Evolutionary conservation across 2,113 vertebrate genomes (phyloP).

Genomic region (Corythoichthys haematopterus): DNA sequence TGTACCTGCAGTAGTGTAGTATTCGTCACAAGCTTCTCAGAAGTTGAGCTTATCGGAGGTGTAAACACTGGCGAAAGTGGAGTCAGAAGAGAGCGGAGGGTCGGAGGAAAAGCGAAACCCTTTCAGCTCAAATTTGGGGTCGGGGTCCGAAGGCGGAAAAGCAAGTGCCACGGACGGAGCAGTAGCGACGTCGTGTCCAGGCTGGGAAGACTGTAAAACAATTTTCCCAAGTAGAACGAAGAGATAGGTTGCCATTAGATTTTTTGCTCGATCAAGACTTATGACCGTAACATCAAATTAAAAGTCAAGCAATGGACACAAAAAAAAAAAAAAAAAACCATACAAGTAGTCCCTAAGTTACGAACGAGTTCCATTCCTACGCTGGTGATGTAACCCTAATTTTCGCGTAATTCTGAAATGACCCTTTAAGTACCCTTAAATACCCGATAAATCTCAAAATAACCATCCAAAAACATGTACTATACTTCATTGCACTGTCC

Average conservation of each 20-base stretch:
- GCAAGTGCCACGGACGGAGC: not conserved
- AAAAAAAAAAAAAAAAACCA: too few relatives aligned
- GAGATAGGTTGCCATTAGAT: not conserved
- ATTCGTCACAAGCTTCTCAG: not conserved
- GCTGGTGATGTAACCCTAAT: too few relatives aligned
- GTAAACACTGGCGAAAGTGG: conserved; percentile 19
- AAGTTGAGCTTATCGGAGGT: conserved; percentile 52
- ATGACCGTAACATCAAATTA: too few relatives aligned
- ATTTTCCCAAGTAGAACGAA: not conserved
- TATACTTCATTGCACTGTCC: too few relatives aligned
- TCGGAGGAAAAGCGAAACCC: conserved; percentile 8
- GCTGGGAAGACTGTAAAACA: conserved; percentile 6
- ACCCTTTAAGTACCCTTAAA: too few relatives aligned
- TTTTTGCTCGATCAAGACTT: not conserved
- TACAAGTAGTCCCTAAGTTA: too few relatives aligned
- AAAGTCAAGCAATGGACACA: too few relatives aligned
- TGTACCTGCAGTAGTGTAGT: not conserved
- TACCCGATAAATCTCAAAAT: too few relatives aligned
- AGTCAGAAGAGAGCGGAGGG: conserved; percentile 5
- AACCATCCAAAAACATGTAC: too few relatives aligned
- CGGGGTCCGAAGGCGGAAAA: not conserved
- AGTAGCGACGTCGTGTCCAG: not conserved
- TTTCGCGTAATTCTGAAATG: too few relatives aligned
- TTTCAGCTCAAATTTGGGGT: conserved; percentile 28
- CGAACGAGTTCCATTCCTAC: too few relatives aligned